Base-by-base conservation (phyloP, 2,113 vertebrate genomes). In the Ellobius talpinus region DNA sequence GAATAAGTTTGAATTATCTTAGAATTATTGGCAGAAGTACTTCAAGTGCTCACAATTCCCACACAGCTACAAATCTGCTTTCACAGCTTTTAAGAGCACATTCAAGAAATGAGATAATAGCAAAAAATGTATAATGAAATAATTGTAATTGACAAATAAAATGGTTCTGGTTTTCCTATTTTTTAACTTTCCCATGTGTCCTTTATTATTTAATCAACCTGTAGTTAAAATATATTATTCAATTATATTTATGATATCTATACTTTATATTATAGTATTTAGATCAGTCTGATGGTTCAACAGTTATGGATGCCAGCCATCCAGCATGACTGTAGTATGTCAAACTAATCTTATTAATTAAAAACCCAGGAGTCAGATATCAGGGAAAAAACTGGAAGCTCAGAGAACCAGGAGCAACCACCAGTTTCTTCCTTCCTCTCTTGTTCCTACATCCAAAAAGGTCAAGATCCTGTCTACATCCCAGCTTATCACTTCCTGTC, bases 101-200 rank as follows among this genome's bases (percentile, higher is more conserved):
- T 12, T 61, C 19, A 63, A 10, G 50, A 90, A n/a, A 95, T 85
- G 10, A 78, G 6, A 47, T 87, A 74, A 50, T 81, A 87, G 14
- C 39, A 52, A 93, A 77, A 63, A 63, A 31, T 19, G 6, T 19
- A 5, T 82, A 94, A 82, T 74, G 81, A 87, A 94, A 76, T 58
- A 50, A 70, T 50, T 97, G 11, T 87, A 77, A 72, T 88, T 93
- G 29, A 7, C 12, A 61, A 81, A 19, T 42, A 95, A 92, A 92
- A 72, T 31, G 12, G 36, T 11, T 1, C 10, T 58, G 6, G 17
- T 24, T 63, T 84, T 42, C 7, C 14, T 42, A 16, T 55, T 58
- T 81, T 66, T 65, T 65, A 1, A 84, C 3, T 61, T 16, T 42
- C 29, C 6, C 3, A 84, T 63, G 2, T 16, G 8, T 17, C 12